Conservation (phyloP, 1,140 invertebrate genomes). For the Dinoponera quadriceps region DNA sequence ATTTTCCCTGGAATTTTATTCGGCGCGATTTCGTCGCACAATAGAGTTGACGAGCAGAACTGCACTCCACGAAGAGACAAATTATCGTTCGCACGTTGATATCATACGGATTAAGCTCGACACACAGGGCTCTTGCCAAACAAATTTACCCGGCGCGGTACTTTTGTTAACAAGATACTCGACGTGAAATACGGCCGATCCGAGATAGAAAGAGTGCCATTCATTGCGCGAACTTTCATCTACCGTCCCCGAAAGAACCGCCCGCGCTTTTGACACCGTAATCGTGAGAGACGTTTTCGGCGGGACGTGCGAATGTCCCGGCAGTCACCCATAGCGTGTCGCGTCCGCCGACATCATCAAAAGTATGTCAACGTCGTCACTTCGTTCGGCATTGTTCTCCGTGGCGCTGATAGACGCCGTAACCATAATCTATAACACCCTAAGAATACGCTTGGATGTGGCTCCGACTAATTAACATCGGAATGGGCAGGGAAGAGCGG, state of each 20-base stretch:
- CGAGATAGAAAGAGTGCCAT: neutral
- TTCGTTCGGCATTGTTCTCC: conserved; percentile 78
- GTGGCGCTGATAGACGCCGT: conserved; percentile 73
- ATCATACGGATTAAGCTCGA: neutral
- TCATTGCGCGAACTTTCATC: neutral
- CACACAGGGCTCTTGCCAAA: neutral
- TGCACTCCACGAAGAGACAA: neutral
- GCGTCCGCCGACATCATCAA: conserved; percentile 67
- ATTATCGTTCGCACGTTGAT: neutral
- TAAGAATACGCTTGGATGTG: conserved; percentile 70
- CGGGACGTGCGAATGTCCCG: neutral
- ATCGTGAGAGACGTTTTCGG: neutral
- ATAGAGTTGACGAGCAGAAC: neutral
- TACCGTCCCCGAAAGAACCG: neutral
- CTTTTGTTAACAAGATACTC: conserved; percentile 2
- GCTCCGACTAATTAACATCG: conserved; percentile 82
- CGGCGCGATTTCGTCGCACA: neutral
- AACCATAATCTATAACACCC: conserved; percentile 76
- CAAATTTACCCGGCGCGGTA: neutral
- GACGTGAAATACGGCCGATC: neutral
- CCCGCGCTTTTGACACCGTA: neutral
- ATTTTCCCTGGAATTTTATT: neutral
- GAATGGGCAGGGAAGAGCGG: conserved; percentile 79
- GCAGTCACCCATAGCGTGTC: neutral
- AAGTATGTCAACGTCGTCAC: conserved; percentile 84